Base-by-base conservation (phyloP, 1,140 invertebrate genomes). In the Drosophila arizonae region DNA sequence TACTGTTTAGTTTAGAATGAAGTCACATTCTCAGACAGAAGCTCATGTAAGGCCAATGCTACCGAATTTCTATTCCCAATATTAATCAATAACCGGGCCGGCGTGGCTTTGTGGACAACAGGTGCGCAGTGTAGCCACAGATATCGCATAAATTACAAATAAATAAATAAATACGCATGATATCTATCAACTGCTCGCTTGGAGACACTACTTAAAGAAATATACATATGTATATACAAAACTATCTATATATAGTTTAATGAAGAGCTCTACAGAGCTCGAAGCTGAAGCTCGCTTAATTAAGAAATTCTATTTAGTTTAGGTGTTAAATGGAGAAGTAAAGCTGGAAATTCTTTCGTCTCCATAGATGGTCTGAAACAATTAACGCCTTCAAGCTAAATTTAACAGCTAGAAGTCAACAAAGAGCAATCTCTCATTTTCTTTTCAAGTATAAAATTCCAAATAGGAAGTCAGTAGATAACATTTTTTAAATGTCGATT, bases 331-430 rank as follows among this genome's bases (percentile, higher is more conserved):
- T n/a, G 13, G 26, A 15, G 21, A 48, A 33, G 33, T 15, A 57
- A 45, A 58, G 33, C 13, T 43, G 1, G 2, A 41, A 57, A 51
- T 36, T 36, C 21, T 63, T 39, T 26, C 6, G 28, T 30, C 28
- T 36, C 17, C 28, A 51, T 57, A 68, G 69, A 62, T 51, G 46
- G n/a, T 13, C 30, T 45, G 4, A 56, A 36, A n/a, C 67, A 65
- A 75, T 75, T 75, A 75, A 65, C 72, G 60, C 55, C 55, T 71
- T 65, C 50, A 72, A 39, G 67, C 61, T 65, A 54, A 75, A 65
- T 71, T 71, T 57, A 52, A 28, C 57, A 73, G 46, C 21, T 28
- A 17, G 24, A 52, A 60, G 9, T 21, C 30, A 68, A 61, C 33
- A 68, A 51, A 10, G 21, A 5, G n/a, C 11, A 30, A 8, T 50